phyloP scores from a whole-genome alignment of 2,888 invertebrate species.

The Campoletis raptor region DNA sequence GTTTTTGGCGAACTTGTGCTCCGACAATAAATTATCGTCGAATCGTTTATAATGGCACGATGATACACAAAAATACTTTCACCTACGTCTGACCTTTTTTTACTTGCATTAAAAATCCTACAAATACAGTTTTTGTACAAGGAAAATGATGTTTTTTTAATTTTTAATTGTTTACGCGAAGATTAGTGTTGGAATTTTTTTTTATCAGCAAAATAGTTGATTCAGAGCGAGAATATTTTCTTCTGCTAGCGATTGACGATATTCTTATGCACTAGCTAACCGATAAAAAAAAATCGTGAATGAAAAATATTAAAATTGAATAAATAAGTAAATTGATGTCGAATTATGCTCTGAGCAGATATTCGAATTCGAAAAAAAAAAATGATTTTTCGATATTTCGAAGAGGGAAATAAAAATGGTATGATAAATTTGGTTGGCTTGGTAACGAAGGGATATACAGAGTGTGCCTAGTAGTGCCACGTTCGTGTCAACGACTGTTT shows the following conservation, averaged over 20 bases:
- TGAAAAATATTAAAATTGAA: not conserved
- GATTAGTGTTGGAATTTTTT: not conserved
- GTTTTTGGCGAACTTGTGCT: constrained; percentile 24
- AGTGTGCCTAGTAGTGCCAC: constrained; percentile 40
- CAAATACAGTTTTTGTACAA: not conserved
- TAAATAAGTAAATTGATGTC: not conserved
- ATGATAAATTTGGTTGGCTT: constrained; percentile 52
- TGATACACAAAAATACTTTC: not conserved
- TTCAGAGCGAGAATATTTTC: not conserved
- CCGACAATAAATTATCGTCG: constrained; percentile 30
- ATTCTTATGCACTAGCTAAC: not conserved
- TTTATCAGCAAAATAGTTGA: not conserved
- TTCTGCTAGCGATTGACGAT: not conserved
- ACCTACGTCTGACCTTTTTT: constrained; percentile 28
- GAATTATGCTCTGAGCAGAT: not conserved
- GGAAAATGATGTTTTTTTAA: not conserved
- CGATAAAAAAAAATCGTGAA: not conserved
- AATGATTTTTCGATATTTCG: not conserved
- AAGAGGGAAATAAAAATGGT: constrained; percentile 5
- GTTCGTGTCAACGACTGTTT: constrained; percentile 56
- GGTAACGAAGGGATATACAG: constrained; percentile 62
- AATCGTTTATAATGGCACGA: constrained; percentile 37
- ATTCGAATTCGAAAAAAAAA: not conserved
- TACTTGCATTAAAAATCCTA: not conserved
- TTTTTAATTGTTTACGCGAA: not conserved